phyloP scores from a whole-genome alignment of 2,797 vertebrate genomes.

The Enteromius mattozi region DNA sequence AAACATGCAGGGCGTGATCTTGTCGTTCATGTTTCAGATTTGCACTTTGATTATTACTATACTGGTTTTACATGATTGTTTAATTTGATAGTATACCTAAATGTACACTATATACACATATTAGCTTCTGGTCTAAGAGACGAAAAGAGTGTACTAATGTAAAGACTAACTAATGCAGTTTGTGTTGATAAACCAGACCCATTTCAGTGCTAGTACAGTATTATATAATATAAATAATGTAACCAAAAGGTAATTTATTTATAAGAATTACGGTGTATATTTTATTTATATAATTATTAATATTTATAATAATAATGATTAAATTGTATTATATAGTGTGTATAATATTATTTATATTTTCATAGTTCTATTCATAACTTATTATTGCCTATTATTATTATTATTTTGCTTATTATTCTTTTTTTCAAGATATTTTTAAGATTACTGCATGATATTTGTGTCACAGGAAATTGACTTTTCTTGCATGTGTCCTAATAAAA shows the following conservation, averaged over 20 bases:
- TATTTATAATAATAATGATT: background rate
- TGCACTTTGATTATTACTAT: background rate
- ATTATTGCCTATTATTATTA: background rate
- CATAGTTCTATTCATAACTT: background rate
- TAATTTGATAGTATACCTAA: background rate
- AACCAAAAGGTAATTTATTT: background rate
- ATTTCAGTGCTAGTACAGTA: background rate
- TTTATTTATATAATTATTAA: background rate
- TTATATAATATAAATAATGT: background rate
- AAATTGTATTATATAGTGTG: no score
- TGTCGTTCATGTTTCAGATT: background rate
- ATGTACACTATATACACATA: background rate
- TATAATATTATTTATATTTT: background rate
- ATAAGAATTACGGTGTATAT: background rate
- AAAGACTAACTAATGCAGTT: background rate
- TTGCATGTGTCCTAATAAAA: background rate
- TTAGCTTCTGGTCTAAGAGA: background rate
- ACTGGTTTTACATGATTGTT: background rate
- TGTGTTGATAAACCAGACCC: background rate
- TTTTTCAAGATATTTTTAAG: background rate
- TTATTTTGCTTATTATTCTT: background rate
- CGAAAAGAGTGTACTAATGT: background rate
- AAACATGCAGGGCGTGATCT: conserved; percentile 2
- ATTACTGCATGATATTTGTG: background rate
- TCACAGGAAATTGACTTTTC: background rate